Base-by-base conservation (phyloP, 2,797 vertebrate species). In the Hyperoplus lanceolatus region DNA sequence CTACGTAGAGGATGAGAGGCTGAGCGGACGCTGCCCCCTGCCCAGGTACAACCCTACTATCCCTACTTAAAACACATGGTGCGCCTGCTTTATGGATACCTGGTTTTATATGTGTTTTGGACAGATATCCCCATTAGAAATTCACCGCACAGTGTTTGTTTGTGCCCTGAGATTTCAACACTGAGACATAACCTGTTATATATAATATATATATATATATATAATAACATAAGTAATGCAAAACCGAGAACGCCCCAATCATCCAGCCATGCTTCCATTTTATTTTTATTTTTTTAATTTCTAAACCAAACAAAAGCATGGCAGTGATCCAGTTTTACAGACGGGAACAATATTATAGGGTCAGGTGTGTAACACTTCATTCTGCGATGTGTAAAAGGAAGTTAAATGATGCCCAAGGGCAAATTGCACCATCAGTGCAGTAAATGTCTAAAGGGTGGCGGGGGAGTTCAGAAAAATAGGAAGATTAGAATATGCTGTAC, bases 21-120 rank as follows among this genome's bases (percentile, higher is more conserved):
- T 99, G 85, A 99, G 98, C 56, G 98, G 98, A 38, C 97, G 96
- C 87, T 99, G 98, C 86, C 98, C 98, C n/a, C 95, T 99, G 81
- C 98, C 98, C 88, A 97, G 98, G 98, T 99, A 93, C 10, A 29
- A 8, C 18, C n/a, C 6, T 29, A 5, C 18, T 14, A 2, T 14
- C 8, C 36, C 16, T 38, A 9, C 9, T 36, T 38, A n/a, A 12
- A 46, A 13, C 3, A 14, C 12, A 13, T 4, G 41, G 2, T 48
- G 51, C 43, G 48, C 62, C 41, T 38, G n/a, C 8, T 16, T 36
- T 42, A 1, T 8, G 29, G 29, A 8, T 0, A 4, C 11, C 3
- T n/a, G 14, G 2, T 55, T 65, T 58, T 38, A 6, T 4, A 3
- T n/a, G 2, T 10, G 14, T 50, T 48, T 16, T 55, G 1, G 11